Percentiles rank a stretch among this genome's conserved stretches.
phyloP scores from a whole-genome alignment of 2,797 vertebrate genomes.

The Botia kubotai region DNA sequence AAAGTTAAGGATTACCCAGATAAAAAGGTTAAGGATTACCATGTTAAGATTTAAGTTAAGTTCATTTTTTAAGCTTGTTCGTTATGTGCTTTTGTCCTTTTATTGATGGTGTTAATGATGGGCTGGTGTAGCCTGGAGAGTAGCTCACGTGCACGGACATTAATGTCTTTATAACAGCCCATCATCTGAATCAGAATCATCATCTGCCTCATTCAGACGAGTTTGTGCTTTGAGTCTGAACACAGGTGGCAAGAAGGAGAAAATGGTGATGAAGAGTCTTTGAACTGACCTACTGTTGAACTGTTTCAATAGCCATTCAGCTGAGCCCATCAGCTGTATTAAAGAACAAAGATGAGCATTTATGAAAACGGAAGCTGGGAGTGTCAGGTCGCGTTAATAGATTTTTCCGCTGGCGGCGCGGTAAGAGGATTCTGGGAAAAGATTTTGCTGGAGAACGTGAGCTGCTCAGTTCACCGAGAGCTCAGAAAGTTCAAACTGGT shows the following conservation, averaged over 20 bases:
- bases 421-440: constrained; percentile 8
- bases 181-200: constrained; percentile 71
- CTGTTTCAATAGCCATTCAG: constrained; percentile 59
- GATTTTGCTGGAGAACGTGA: not conserved
- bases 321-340: constrained; percentile 71
- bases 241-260: constrained; percentile 64
- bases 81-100: no score
- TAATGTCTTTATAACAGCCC: constrained; percentile 77
- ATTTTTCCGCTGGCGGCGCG: constrained; percentile 19
- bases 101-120: no score
- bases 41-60: no score
- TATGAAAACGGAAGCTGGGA: constrained; percentile 25
- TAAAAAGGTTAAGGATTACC: no score
- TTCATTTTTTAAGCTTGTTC: no score
- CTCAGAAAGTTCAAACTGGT: constrained; percentile 12
- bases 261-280: constrained; percentile 78
- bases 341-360: constrained; percentile 64
- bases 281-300: constrained; percentile 60
- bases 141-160: constrained; percentile 67
- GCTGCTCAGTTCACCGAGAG: not conserved
- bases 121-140: constrained; percentile 54
- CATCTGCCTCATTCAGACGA: constrained; percentile 63
- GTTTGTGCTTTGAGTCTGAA: constrained; percentile 69
- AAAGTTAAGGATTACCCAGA: no score
- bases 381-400: constrained; percentile 30